phyloP scores from a whole-genome alignment of 2,888 invertebrate genomes.

The Aspidapion aeneum region DNA sequence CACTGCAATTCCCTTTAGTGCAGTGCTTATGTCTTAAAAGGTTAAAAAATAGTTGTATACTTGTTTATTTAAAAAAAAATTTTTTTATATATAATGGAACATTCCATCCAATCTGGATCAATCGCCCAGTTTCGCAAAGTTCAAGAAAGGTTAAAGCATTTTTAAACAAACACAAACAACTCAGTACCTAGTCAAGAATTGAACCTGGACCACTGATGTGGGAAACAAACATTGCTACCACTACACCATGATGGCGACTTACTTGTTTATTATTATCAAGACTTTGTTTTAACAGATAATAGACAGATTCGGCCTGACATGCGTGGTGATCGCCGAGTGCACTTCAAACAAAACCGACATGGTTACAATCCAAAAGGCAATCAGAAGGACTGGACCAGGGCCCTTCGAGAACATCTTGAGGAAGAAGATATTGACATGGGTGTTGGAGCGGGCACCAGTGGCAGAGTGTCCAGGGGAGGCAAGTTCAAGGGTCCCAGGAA shows the following conservation, averaged over 20 bases:
- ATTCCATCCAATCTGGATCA: no score
- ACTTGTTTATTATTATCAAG: not conserved
- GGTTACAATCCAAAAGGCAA: constrained; percentile 38
- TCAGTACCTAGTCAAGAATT: no score
- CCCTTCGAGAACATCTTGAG: constrained; percentile 50
- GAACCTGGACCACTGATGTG: no score
- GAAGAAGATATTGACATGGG: constrained; percentile 65
- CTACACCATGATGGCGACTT: no score
- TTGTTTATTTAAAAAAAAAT: no score
- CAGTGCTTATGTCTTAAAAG: no score
- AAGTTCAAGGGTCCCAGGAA: constrained; percentile 40
- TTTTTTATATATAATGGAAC: no score
- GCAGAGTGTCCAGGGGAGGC: constrained; percentile 13
- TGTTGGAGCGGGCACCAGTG: constrained; percentile 16
- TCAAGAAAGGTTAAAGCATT: no score
- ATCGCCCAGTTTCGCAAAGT: no score
- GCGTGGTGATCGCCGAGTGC: constrained; percentile 47
- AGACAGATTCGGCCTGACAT: not conserved
- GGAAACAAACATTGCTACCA: no score
- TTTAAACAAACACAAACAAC: not conserved
- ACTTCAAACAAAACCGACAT: constrained; percentile 50
- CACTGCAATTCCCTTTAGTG: no score
- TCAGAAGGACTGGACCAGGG: constrained; percentile 49
- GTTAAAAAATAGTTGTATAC: no score
- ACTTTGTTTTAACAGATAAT: not conserved